Conservation (phyloP, 2,888 invertebrate genomes). For the Ariolimax columbianus region DNA sequence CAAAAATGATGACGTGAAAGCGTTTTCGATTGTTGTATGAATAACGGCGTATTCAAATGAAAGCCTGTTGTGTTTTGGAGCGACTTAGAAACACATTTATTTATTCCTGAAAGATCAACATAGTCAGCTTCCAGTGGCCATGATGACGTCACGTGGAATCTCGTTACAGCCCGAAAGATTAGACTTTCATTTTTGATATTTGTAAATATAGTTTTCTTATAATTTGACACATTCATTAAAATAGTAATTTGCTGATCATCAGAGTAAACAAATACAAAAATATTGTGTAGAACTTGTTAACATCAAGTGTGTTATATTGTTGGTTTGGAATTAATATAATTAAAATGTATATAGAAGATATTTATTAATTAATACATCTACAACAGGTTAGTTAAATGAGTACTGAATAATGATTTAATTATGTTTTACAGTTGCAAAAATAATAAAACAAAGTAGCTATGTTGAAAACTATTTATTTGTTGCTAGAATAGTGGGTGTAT, state of each 20-base stretch:
- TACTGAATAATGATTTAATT: too few species aligned
- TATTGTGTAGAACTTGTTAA: background rate
- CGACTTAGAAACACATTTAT: constrained; percentile 40
- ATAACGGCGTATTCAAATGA: constrained; percentile 26
- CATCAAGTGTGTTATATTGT: background rate
- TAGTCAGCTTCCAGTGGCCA: constrained; percentile 66
- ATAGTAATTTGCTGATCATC: background rate
- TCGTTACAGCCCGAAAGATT: constrained; percentile 51
- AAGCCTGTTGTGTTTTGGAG: background rate
- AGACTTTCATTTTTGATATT: constrained; percentile 18
- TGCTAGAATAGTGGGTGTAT: background rate
- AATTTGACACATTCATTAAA: background rate
- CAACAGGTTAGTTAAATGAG: background rate
- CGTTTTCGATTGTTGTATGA: constrained; percentile 17
- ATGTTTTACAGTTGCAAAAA: background rate
- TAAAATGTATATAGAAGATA: background rate
- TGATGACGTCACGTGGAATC: constrained; percentile 76
- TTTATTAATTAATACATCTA: too few species aligned
- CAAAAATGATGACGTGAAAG: constrained; percentile 35
- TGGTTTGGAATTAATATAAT: constrained; percentile 15
- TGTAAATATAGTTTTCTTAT: background rate
- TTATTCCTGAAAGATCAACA: constrained; percentile 49
- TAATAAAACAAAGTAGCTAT: background rate
- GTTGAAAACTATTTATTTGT: background rate
- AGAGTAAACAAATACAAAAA: background rate